Percentiles rank a stretch among this genome's conserved stretches.
Conservation (phyloP, 2,113 vertebrate species). For the Acrocephalus kingi region DNA sequence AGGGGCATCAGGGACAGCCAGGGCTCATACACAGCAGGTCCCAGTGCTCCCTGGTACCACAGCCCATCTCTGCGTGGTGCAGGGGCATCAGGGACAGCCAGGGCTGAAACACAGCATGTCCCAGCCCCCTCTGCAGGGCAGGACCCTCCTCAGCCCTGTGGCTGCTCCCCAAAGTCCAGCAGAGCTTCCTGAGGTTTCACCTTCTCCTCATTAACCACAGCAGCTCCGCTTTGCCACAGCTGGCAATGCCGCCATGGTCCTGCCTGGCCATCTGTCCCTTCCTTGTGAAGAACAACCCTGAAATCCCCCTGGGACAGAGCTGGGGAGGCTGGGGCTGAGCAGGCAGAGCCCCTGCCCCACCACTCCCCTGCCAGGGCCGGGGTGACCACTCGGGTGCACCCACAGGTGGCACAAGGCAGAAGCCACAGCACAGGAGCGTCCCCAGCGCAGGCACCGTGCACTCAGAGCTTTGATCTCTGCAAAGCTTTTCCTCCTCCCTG, state of each 20-base stretch:
- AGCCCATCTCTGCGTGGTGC: accelerated
- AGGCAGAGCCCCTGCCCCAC: neutral
- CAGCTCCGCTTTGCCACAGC: too few relatives aligned
- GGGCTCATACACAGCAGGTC: neutral
- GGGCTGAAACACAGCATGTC: accelerated
- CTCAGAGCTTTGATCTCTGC: neutral
- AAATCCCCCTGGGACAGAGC: neutral
- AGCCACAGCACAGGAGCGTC: neutral
- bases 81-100: neutral
- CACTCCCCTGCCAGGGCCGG: neutral
- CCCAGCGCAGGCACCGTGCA: neutral
- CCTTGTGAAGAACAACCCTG: neutral
- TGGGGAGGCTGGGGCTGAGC: neutral
- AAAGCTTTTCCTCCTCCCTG: neutral
- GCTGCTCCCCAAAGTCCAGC: neutral
- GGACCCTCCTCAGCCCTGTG: neutral
- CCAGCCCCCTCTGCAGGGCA: accelerated
- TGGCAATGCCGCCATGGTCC: neutral
- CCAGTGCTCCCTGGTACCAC: neutral
- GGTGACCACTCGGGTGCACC: neutral
- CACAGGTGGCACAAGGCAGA: neutral
- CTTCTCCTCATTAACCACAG: neutral
- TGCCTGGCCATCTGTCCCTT: neutral
- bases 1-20: neutral
- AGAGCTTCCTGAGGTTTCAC: neutral